Evolutionary conservation across 2,113 vertebrate genomes (phyloP), one percentile per base, ranked within the genome.

Genomic region (Caranx ignobilis): DNA sequence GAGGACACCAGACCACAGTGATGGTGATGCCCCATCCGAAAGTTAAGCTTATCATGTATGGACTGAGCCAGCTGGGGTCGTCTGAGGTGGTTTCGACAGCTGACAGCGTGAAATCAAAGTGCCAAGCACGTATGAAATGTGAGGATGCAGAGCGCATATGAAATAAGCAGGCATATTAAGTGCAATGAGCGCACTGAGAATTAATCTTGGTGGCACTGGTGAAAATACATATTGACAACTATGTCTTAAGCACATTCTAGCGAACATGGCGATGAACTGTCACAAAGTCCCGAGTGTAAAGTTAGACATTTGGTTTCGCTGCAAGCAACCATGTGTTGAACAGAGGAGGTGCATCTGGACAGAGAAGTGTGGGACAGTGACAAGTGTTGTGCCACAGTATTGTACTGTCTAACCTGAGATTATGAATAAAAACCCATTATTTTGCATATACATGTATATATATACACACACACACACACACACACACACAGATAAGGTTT

Each of bases 51-150:
- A 41, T 56, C 75, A 65, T 57, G 76, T 78, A 39, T 19, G 68
- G 76, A 75, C 32, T 19, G 0, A 68, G 39, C 50, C 55, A 64
- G 34, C 6, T 1, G 34, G 73, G 83, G 69, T 81, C 56, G 35
- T 71, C 31, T 71, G 63, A 83, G 83, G 77, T 31, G 61, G 39
- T 43, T 43, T n/a, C 64, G 70, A 81, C 74, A 57, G 64, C 67
- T 75, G 84, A 82, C 48, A 61, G 74, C 1, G 65, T 69, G 39
- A 63, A 60, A 41, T 70, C 64, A 81, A 69, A 84, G 35, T 63
- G 31, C 54, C 32, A 50, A 48, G 63, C 68, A 71, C 34, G 37
- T 77, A 48, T 35, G 63, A 65, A 77, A 61, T 66, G 66, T 66
- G 63, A 72, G 15, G 43, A 65, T 68, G 52, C 71, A 64, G 12